Evolutionary conservation across 2,797 vertebrate species (phyloP).

Genomic region (Notamacropus eugenii): DNA sequence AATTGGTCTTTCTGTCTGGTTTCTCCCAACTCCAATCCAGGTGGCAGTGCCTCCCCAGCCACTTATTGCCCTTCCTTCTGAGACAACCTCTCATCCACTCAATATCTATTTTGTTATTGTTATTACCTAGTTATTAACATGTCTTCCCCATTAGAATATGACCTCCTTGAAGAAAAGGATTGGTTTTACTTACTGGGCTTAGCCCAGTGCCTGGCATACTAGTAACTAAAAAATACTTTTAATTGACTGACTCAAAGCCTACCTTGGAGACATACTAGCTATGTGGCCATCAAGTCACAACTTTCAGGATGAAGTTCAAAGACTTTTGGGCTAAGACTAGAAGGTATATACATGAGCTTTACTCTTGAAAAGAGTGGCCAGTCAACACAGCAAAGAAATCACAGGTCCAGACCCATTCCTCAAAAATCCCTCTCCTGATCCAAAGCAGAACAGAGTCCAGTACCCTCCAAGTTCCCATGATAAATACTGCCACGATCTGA

Average conservation of each 20-base stretch:
- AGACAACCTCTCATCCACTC: background rate
- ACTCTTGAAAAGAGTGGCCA: background rate
- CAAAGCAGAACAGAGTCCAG: background rate
- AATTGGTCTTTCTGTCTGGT: background rate
- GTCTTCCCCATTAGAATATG: background rate
- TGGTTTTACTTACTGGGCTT: background rate
- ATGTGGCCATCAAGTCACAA: background rate
- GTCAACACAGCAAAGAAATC: background rate
- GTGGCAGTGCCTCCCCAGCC: background rate
- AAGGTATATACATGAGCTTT: background rate
- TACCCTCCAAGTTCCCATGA: background rate
- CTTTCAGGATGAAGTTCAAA: background rate
- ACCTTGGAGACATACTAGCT: background rate
- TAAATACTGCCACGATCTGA: background rate
- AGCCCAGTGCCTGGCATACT: background rate
- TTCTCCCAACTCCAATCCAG: background rate
- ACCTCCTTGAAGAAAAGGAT: background rate
- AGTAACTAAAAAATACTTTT: background rate
- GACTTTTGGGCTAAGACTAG: background rate
- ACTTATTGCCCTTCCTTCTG: background rate
- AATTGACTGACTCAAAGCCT: background rate
- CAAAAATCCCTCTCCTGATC: background rate
- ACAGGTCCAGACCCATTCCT: background rate
- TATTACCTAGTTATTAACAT: background rate
- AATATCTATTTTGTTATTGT: background rate